Base-by-base conservation (phyloP, 2,888 invertebrate genomes). In the Phytoseiulus persimilis region DNA sequence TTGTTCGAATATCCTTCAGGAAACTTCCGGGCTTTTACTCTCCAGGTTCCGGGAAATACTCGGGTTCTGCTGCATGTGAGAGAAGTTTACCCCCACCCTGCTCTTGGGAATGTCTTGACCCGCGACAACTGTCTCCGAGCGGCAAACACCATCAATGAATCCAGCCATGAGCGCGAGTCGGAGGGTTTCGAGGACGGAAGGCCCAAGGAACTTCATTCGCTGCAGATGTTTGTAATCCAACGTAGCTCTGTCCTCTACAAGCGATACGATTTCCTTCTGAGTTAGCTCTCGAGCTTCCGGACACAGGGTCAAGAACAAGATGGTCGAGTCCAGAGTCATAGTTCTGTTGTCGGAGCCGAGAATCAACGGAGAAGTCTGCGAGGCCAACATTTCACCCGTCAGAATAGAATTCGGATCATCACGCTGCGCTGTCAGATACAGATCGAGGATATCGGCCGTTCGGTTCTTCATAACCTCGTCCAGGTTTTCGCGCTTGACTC, bases 21-120 rank as follows among this genome's bases (percentile, higher is more conserved):
- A 90, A 90, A 91, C 94, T 92, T 90, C 94, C 94, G 0, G 95
- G 95, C 91, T 94, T 93, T 89, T 95, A 95, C 91, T 93, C 94
- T 0, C 92, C 91, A 0, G 95, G 95, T 83, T 94, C 92, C 11
- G 65, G 65, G 65, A 65, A 65, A 65, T 65, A 65, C 18, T 65
- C 28, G 65, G 65, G 18, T 95, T 94, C 91, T 94, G 93, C 90
- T 95, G 95, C 89, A 95, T 91, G 0, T 94, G 94, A 91, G 93
- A 93, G 90, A 94, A 93, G 1, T 94, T 94, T 91, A 95, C 93
- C n/a, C 94, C 92, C 0, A 94, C 92, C 91, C 93, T 93, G 1
- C 94, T 94, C 28, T 83, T 83, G 32, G 6, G 31, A 23, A 83
- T 83, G 2, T 31, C 32, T 18, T 32, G 31, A 28, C 83, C 83